Evolutionary conservation across 1,140 invertebrate species (phyloP).

Genomic region (Apocrypta bakeri): DNA sequence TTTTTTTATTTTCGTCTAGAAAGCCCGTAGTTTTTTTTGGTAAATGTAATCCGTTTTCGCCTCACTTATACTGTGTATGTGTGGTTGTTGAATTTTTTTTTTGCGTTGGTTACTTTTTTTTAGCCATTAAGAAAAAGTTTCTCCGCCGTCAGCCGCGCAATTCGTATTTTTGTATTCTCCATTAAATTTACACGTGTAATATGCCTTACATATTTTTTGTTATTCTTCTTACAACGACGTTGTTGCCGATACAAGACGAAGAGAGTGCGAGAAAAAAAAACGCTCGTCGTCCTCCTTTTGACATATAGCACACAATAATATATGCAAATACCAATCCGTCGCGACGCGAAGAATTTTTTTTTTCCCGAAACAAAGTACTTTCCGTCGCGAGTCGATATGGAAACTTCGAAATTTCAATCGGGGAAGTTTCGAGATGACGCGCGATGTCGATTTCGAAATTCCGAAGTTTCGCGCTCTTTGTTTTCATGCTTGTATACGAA

Average conservation of each 20-base stretch:
- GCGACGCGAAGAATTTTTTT: neutral
- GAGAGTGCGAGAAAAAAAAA: slow-evolving; percentile 43
- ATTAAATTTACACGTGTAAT: slow-evolving; percentile 20
- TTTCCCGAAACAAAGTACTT: neutral
- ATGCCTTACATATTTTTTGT: slow-evolving; percentile 23
- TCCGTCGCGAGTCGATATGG: neutral
- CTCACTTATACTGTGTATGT: slow-evolving; percentile 7
- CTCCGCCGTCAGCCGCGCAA: slow-evolving; percentile 5
- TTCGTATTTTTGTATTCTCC: slow-evolving; percentile 2
- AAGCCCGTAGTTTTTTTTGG: slow-evolving; percentile 46
- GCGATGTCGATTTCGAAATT: slow-evolving; percentile 10
- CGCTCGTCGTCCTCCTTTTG: neutral
- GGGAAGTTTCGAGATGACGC: slow-evolving; percentile 32
- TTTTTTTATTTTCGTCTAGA: slow-evolving; percentile 52
- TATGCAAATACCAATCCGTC: neutral
- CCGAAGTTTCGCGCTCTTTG: slow-evolving; percentile 10
- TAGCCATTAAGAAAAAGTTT: slow-evolving; percentile 44
- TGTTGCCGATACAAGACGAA: slow-evolving; percentile 12
- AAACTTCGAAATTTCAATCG: slow-evolving; percentile 17
- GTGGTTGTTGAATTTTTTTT: slow-evolving; percentile 20
- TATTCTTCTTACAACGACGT: slow-evolving; percentile 13
- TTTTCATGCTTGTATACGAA: neutral
- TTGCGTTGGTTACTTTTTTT: slow-evolving; percentile 24
- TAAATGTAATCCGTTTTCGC: slow-evolving; percentile 47
- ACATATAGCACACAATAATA: neutral